Conservation (phyloP, 1,140 invertebrate species). For the Penaeus vannamei region DNA sequence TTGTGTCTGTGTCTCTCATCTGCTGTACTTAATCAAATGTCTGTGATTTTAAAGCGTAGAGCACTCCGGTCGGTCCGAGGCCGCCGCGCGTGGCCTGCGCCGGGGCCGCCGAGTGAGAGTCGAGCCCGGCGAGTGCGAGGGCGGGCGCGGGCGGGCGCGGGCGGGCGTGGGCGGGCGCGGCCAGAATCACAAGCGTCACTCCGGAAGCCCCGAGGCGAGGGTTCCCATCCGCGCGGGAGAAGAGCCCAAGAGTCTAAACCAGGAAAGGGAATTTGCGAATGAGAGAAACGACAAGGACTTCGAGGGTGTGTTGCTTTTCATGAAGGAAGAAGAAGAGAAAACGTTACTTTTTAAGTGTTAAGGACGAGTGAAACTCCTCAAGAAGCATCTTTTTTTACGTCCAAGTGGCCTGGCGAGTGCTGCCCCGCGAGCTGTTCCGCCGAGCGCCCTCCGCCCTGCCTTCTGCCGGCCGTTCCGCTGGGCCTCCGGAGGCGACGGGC, state of each 20-base stretch:
- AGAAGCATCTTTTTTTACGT: neutral
- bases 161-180: no score
- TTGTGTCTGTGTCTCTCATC: constrained; percentile 42
- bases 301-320: no score
- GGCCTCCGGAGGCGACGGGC: neutral
- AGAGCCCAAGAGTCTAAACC: constrained; percentile 37
- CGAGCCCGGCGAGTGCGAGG: neutral
- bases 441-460: neutral
- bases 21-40: constrained; percentile 62
- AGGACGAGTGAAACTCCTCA: constrained; percentile 5
- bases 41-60: constrained; percentile 64
- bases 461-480: neutral
- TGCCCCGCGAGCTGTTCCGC: neutral
- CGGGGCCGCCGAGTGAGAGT: neutral
- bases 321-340: neutral
- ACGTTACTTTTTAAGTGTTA: constrained; percentile 34
- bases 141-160: neutral
- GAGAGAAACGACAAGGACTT: neutral
- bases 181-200: constrained; percentile 12
- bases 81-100: neutral
- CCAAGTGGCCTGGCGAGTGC: constrained; percentile 13
- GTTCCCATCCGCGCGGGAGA: neutral
- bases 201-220: constrained; percentile 32
- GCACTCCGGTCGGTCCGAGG: constrained; percentile 52
- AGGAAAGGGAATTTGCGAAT: neutral